Evolutionary conservation across 2,113 vertebrate species (phyloP), one percentile per base, ranked within the genome.

Genomic region (Cariama cristata): DNA sequence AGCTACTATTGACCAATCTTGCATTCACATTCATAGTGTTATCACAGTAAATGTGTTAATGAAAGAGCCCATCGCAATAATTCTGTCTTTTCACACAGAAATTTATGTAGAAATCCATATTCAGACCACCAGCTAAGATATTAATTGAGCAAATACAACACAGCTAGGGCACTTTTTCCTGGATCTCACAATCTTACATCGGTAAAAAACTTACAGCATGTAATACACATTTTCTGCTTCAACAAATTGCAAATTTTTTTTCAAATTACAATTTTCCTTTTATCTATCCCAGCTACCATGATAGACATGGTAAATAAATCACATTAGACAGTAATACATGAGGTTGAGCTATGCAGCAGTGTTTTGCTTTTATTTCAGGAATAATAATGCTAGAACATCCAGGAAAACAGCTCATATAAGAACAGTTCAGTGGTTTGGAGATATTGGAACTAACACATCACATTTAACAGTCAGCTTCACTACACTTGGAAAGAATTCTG

Each of bases 291-390:
- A 6, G 21, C 32, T 91, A 71, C 80, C 53, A 68, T 5, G 3
- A 60, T 1, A 79, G 68, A 79, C 35, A 50, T 72, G 66, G 77
- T 44, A 87, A 96, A 94, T 79, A 96, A 96, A 96, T 79, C 87
- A 94, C 81, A 75, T 93, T 81, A 92, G 82, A 84, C 95, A 87
- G 56, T 60, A 93, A 56, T 47, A 55, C 6, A 52, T 83, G 71
- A 80, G 63, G 82, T 63, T 87, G 81, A 93, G 69, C 92, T 96
- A 98, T 88, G 97, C 74, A 94, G 98, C 98, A 99, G 98, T 98
- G 98, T 98, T 98, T 71, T 98, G 98, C 97, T 99, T 99, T 98
- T 97, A 97, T 98, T 98, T 99, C 98, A 98, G 98, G 98, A 98
- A 98, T 98, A 98, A 98, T 98, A 95, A 83, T 55, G 98, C 97